Evolutionary conservation across 2,113 vertebrate species (phyloP).

Genomic region (Rafetus swinhoei): DNA sequence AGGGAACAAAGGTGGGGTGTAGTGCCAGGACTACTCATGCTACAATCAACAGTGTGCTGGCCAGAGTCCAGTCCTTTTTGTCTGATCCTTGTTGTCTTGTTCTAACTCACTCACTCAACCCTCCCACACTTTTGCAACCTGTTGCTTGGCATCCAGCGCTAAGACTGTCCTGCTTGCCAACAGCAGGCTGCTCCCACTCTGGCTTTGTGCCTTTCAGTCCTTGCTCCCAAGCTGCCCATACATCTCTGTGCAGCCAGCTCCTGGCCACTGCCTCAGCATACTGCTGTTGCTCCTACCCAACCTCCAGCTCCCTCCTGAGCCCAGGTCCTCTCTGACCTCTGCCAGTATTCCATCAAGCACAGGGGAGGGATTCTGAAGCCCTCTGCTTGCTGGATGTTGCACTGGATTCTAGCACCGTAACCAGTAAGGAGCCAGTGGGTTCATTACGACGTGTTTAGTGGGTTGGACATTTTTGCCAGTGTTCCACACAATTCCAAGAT

Average conservation of each 20-base stretch:
- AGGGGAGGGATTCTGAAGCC: too few relatives aligned
- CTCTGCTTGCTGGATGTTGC: background rate
- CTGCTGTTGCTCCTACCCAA: background rate
- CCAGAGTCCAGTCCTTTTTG: background rate
- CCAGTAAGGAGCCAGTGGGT: background rate
- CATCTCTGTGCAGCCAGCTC: too few relatives aligned
- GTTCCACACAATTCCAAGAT: background rate
- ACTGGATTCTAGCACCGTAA: background rate
- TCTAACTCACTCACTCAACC: background rate
- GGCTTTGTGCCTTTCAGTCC: background rate
- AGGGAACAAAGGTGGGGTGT: background rate
- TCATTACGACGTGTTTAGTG: background rate
- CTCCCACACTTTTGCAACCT: background rate
- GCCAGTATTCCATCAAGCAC: background rate
- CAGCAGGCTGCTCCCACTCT: background rate
- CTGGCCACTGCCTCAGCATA: too few relatives aligned
- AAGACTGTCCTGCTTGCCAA: background rate
- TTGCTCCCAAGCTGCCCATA: too few relatives aligned
- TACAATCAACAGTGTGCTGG: background rate
- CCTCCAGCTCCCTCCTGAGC: background rate
- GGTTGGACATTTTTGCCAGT: background rate
- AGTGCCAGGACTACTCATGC: background rate
- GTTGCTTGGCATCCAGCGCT: background rate
- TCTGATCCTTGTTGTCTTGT: background rate
- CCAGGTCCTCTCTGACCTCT: background rate